Conservation (phyloP, 92 coral and sea anemone species). For the Epizoanthus ramosus region DNA sequence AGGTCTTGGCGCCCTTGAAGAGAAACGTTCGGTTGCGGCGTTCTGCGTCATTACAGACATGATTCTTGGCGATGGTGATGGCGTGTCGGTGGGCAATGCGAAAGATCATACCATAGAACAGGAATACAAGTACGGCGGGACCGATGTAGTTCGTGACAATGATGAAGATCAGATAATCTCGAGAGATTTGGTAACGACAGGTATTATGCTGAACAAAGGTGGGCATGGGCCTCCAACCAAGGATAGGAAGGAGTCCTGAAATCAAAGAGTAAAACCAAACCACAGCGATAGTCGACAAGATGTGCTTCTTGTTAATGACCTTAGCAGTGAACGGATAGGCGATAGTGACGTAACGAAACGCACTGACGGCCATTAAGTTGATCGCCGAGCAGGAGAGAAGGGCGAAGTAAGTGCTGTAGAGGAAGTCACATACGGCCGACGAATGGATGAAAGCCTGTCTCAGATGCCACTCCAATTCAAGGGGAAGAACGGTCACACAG, state of each 20-base stretch:
- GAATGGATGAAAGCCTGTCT: slow-evolving; percentile 64
- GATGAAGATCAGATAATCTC: slow-evolving; percentile 61
- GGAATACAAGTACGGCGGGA: slow-evolving; percentile 66
- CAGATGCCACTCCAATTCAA: slow-evolving; percentile 74
- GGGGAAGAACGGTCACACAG: slow-evolving; percentile 59
- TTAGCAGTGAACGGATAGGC: slow-evolving; percentile 73
- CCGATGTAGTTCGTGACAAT: slow-evolving; percentile 67
- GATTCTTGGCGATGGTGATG: slow-evolving; percentile 61
- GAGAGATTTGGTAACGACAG: slow-evolving; percentile 47
- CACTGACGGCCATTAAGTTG: slow-evolving; percentile 72
- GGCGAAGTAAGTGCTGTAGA: slow-evolving; percentile 60
- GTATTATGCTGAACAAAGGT: slow-evolving; percentile 1
- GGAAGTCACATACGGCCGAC: slow-evolving; percentile 63
- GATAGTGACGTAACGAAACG: slow-evolving; percentile 78
- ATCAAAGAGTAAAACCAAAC: slow-evolving; percentile 75
- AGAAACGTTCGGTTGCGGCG: slow-evolving; percentile 56
- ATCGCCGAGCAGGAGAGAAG: slow-evolving; percentile 73
- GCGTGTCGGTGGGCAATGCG: slow-evolving; percentile 82
- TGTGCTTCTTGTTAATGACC: slow-evolving; percentile 52
- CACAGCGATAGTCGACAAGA: slow-evolving; percentile 34
- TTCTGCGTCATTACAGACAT: slow-evolving; percentile 55
- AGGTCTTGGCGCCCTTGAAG: slow-evolving; percentile 76
- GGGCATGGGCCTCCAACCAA: slow-evolving; percentile 74
- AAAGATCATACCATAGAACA: slow-evolving; percentile 71
- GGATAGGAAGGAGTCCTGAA: slow-evolving; percentile 61